Evolutionary conservation across 2,888 invertebrate species (phyloP), one percentile per base, ranked within the genome.

Genomic region (Gisinianus flammeolus): DNA sequence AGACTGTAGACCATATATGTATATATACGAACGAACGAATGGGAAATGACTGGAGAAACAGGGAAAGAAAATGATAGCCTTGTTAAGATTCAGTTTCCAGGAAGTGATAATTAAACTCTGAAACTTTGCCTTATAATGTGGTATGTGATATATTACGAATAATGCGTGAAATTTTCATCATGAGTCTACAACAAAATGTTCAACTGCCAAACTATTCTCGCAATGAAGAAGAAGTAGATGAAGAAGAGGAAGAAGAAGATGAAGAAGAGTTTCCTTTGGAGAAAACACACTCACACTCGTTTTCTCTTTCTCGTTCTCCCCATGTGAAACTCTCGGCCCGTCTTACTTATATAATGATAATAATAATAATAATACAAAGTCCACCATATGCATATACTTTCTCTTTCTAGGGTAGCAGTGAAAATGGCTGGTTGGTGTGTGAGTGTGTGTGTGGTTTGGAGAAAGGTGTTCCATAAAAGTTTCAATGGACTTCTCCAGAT

Each of bases 51-150:
- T n/a, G n/a, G n/a, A n/a, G n/a, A n/a, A 16, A 62, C 12, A 62
- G 62, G 62, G 26, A 62, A 22, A 62, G 22, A 26, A 44, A 16
- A 44, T 44, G 44, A 44, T 44, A 44, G 44, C 16, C 44, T 44
- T 44, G 44, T 44, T 44, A 44, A 44, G 44, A 44, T 73, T 77
- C 66, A 58, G 62, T 64, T 78, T 77, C 79, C 78, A 76, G 80
- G 79, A 80, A 26, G 79, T 80, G 80, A 81, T 81, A 81, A 81
- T 81, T 81, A 81, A 80, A 81, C 76, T 79, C 72, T 58, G 76
- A 58, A 79, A 81, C 69, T 26, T 66, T 67, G 5, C 30, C n/a
- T 8, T 58, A 58, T 67, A 67, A 67, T 67, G 67, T 67, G 67
- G 67, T 67, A 2, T 35, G 67, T 67, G 67, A 67, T 67, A 67